Evolutionary conservation across 1,140 invertebrate genomes (phyloP).

Genomic region (Mizuhopecten yessoensis): DNA sequence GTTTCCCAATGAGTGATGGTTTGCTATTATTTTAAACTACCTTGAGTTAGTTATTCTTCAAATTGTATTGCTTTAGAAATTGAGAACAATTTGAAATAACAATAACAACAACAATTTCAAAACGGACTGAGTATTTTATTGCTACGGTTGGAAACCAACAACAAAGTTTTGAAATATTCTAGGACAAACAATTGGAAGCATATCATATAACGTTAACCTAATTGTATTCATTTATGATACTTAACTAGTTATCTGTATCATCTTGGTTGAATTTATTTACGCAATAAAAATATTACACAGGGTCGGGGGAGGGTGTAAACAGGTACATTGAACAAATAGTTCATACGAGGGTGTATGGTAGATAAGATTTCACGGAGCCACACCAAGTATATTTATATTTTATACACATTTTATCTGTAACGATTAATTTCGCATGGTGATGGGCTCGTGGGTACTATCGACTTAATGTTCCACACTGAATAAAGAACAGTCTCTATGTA

Average conservation of each 20-base stretch:
- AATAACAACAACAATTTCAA: too few species aligned
- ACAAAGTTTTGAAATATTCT: too few species aligned
- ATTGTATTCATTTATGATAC: background rate
- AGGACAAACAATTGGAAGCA: too few species aligned
- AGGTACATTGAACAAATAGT: background rate
- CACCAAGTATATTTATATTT: background rate
- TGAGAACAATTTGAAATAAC: too few species aligned
- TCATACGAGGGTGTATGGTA: background rate
- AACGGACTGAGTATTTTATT: too few species aligned
- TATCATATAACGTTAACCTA: too few species aligned
- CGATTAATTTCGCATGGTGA: conserved; percentile 5
- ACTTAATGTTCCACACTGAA: background rate
- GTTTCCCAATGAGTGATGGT: too few species aligned
- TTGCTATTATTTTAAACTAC: too few species aligned
- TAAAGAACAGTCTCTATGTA: background rate
- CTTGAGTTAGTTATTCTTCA: too few species aligned
- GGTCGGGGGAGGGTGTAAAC: background rate
- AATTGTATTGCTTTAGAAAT: too few species aligned
- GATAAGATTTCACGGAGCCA: background rate
- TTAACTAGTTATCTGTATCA: background rate
- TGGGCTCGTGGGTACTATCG: background rate
- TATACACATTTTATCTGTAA: background rate
- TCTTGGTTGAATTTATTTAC: background rate
- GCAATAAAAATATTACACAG: background rate
- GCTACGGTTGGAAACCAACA: too few species aligned